Evolutionary conservation across 2,113 vertebrate genomes (phyloP).

Genomic region (Eurystomus gularis): DNA sequence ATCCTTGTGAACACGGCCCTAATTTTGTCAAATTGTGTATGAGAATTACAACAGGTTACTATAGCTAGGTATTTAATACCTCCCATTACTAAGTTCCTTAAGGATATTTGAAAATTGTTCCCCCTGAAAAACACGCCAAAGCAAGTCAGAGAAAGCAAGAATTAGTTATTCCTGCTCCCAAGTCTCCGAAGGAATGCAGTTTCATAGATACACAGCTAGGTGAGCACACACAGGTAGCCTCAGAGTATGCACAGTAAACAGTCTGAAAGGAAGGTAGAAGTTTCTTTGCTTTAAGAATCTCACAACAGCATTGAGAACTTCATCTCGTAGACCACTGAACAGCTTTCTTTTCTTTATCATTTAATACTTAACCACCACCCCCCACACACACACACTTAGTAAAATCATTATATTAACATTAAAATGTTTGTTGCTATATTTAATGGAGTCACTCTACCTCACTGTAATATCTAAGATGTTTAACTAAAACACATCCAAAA

Average conservation of each 20-base stretch:
- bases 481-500: neutral
- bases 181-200: neutral
- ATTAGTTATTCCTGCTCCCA: neutral
- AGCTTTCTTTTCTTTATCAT: neutral
- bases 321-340: neutral
- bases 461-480: neutral
- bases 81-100: neutral
- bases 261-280: neutral
- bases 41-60: neutral
- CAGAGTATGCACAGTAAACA: neutral
- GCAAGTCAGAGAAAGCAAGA: neutral
- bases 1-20: neutral
- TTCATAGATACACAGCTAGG: neutral
- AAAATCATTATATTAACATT: neutral
- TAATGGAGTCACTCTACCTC: neutral
- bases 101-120: neutral
- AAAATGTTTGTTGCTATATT: neutral
- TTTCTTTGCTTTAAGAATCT: neutral
- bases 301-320: neutral
- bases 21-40: neutral
- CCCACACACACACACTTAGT: neutral
- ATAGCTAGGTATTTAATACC: neutral
- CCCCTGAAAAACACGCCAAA: neutral
- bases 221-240: neutral
- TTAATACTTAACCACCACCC: neutral